Conservation (phyloP, 2,888 invertebrate genomes). For the Brachycybe producta region DNA sequence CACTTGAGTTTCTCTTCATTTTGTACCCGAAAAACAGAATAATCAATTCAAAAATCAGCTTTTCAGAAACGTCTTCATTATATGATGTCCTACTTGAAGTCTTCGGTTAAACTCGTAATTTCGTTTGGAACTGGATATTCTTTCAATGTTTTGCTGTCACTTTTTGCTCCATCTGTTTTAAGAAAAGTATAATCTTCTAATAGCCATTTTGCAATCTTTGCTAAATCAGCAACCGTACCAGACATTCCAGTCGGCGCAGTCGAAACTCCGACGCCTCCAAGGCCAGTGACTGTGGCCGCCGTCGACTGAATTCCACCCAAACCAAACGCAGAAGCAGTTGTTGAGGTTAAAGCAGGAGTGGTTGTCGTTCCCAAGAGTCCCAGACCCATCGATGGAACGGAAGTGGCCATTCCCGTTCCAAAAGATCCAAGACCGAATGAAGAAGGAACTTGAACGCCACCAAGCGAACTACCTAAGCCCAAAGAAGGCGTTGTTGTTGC, state of each 20-base stretch:
- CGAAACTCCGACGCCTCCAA: constrained; percentile 52
- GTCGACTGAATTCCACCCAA: constrained; percentile 26
- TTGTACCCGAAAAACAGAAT: no score
- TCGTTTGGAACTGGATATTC: constrained; percentile 60
- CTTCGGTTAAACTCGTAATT: constrained; percentile 59
- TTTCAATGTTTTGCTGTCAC: constrained; percentile 43
- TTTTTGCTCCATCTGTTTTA: constrained; percentile 19
- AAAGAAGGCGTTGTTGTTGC: no score
- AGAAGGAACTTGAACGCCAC: neutral
- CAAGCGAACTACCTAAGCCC: neutral
- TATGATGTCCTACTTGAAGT: constrained; percentile 60
- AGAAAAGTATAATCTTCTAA: neutral
- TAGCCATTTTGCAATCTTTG: neutral
- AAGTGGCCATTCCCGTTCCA: neutral
- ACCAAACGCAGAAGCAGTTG: constrained; percentile 18
- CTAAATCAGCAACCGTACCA: constrained; percentile 23
- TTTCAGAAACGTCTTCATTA: no score
- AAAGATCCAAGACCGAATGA: neutral
- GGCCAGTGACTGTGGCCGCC: constrained; percentile 43
- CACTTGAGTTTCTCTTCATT: no score
- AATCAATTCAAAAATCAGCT: no score
- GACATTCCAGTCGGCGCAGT: constrained; percentile 36
- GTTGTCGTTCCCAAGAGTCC: constrained; percentile 3
- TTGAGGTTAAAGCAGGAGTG: constrained; percentile 17
- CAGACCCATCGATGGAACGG: constrained; percentile 6